A percentile compares a stretch with the other conserved stretches of the same genome.
phyloP scores from a whole-genome alignment of 2,888 invertebrate species.

The Scaptomyza caliginosa region DNA sequence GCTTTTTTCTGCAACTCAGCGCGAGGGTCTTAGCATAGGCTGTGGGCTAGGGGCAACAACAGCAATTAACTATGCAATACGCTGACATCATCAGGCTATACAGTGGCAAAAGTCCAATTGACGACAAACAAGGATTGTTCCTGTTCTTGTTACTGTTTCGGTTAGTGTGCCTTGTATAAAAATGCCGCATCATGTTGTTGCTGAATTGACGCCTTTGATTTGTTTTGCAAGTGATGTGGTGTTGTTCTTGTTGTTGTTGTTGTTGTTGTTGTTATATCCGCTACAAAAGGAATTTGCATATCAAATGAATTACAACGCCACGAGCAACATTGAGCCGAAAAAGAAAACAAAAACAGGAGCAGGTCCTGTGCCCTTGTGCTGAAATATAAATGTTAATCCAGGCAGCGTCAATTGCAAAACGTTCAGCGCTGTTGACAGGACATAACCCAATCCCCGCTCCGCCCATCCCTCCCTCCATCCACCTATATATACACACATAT shows the following conservation, averaged over 20 bases:
- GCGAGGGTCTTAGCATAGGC: too few relatives aligned
- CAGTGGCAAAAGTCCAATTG: conserved; percentile 12
- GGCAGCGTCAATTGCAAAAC: conserved; percentile 76
- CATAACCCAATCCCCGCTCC: conserved; percentile 29
- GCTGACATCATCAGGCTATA: conserved; percentile 66
- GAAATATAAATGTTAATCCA: conserved; percentile 80
- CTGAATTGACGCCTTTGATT: conserved; percentile 65
- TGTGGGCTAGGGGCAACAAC: conserved; percentile 28
- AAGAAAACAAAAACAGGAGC: neutral
- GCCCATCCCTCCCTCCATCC: conserved; percentile 2
- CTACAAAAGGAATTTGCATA: conserved; percentile 75
- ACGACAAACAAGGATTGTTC: neutral
- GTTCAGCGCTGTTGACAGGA: conserved; percentile 73
- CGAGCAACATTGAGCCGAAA: conserved; percentile 32
- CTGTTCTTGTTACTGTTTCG: neutral
- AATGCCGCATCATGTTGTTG: conserved; percentile 60
- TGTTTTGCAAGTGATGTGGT: conserved; percentile 64
- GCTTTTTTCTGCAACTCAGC: conserved; percentile 15
- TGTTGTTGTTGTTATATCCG: conserved; percentile 68
- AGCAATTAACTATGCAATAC: conserved; percentile 77
- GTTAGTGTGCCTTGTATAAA: conserved; percentile 13
- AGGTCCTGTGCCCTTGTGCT: conserved; percentile 21
- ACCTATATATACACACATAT: conserved; percentile 15
- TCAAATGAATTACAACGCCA: conserved; percentile 70
- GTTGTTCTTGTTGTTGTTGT: conserved; percentile 52